Conservation (phyloP, 2,113 vertebrate genomes). For the Myxocyprinus asiaticus region DNA sequence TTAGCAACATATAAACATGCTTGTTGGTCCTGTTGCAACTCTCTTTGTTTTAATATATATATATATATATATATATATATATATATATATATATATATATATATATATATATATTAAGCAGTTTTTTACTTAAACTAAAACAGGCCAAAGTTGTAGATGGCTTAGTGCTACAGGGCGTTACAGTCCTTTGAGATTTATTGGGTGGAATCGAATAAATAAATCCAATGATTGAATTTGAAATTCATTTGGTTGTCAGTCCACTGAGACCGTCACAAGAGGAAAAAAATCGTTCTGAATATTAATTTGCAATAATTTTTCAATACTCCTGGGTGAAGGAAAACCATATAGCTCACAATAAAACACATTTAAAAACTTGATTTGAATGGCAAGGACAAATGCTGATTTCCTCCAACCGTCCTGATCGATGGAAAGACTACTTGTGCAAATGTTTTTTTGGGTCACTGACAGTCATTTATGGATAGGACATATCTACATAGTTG, state of each 20-base stretch:
- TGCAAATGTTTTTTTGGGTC: slow-evolving; percentile 61
- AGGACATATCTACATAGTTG: slow-evolving; percentile 21
- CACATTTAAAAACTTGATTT: slow-evolving; percentile 38
- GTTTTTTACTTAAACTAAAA: slow-evolving; percentile 42
- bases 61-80: not conserved
- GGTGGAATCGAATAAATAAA: slow-evolving; percentile 75
- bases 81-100: slow-evolving; percentile 33
- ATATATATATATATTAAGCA: slow-evolving; percentile 46
- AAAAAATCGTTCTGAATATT: slow-evolving; percentile 77
- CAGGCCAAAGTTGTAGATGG: slow-evolving; percentile 43
- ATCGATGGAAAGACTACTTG: not conserved
- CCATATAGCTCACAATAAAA: slow-evolving; percentile 26
- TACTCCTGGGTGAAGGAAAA: slow-evolving; percentile 66
- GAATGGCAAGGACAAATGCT: slow-evolving; percentile 14
- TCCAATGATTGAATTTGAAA: slow-evolving; percentile 74
- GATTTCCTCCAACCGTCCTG: not conserved
- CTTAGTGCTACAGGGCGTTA: slow-evolving; percentile 52
- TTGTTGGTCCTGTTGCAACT: not conserved
- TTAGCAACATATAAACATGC: too few species aligned
- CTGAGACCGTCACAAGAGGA: slow-evolving; percentile 69
- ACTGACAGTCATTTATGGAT: slow-evolving; percentile 61
- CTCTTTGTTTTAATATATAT: not conserved
- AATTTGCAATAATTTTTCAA: slow-evolving; percentile 78
- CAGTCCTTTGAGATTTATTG: slow-evolving; percentile 63
- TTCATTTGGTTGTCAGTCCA: slow-evolving; percentile 69